Conservation (phyloP, 2,797 vertebrate genomes). For the Sphaeramia orbicularis region DNA sequence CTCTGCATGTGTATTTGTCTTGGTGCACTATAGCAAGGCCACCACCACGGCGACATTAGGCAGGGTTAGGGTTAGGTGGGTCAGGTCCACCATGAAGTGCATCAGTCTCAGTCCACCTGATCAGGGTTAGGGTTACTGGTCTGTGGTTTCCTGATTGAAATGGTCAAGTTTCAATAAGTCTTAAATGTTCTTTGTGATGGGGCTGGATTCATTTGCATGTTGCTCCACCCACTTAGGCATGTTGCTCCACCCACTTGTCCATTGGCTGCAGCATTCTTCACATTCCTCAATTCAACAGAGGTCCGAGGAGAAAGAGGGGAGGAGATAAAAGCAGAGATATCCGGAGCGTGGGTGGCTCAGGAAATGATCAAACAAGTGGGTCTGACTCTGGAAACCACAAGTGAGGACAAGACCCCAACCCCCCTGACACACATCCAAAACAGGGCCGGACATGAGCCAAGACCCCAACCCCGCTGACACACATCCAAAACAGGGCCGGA, state of each 20-base stretch:
- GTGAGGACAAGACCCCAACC: constrained; percentile 25
- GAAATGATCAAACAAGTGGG: constrained; percentile 63
- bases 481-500: background rate
- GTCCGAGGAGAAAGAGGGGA: constrained; percentile 19
- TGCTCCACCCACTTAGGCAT: constrained; percentile 23
- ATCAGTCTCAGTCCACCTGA: too few species aligned
- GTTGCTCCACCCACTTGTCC: too few species aligned
- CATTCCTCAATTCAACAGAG: constrained; percentile 59
- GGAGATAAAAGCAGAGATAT: constrained; percentile 36
- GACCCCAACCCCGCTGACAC: too few species aligned
- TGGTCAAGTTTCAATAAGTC: background rate
- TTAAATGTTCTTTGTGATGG: constrained; percentile 4
- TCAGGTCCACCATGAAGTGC: too few species aligned
- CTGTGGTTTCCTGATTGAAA: background rate
- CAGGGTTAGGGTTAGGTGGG: too few species aligned
- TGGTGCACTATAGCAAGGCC: too few species aligned
- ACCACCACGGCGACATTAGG: too few species aligned
- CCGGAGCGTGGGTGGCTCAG: constrained; percentile 59
- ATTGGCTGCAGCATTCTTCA: constrained; percentile 65
- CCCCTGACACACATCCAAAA: background rate
- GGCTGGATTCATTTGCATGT: constrained; percentile 16
- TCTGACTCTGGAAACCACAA: constrained; percentile 36
- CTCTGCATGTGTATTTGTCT: too few species aligned
- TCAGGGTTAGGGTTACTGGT: too few species aligned
- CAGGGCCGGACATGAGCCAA: too few species aligned